A percentile compares a stretch with the other conserved stretches of the same genome.
Conservation (phyloP, 2,797 vertebrate species). For the Micromesistius poutassou region DNA sequence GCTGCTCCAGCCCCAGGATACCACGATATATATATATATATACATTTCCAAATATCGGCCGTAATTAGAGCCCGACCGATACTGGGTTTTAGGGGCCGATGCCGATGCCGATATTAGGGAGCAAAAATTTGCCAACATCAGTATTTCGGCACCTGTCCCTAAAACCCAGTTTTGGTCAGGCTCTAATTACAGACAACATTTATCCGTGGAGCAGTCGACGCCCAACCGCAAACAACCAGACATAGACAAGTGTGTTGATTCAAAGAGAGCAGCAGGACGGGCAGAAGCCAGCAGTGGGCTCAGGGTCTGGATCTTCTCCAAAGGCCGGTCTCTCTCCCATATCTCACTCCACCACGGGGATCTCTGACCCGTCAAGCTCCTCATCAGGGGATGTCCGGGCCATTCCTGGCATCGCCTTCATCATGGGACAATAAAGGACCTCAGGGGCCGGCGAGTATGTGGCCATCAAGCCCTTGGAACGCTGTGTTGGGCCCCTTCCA, state of each 20-base stretch:
- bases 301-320: neutral
- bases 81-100: no score
- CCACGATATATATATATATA: no score
- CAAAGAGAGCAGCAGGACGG: neutral
- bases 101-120: no score
- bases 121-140: no score
- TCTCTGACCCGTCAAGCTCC: neutral
- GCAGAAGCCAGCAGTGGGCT: neutral
- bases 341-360: neutral
- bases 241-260: neutral
- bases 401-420: neutral
- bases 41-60: no score
- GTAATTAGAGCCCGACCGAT: no score
- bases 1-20: no score
- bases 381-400: neutral
- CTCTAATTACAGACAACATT: no score
- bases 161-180: no score
- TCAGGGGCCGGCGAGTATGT: neutral
- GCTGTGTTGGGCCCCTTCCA: conserved; percentile 12
- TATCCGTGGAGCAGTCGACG: neutral
- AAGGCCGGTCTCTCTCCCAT: neutral
- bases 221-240: neutral
- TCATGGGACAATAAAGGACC: no score
- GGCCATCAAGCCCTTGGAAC: conserved; percentile 13
- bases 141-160: no score